Evolutionary conservation across 37 sponge, comb jelly and placozoan genomes (phyloP), one percentile per base, ranked within the genome.

Genomic region (Beroe ovata): DNA sequence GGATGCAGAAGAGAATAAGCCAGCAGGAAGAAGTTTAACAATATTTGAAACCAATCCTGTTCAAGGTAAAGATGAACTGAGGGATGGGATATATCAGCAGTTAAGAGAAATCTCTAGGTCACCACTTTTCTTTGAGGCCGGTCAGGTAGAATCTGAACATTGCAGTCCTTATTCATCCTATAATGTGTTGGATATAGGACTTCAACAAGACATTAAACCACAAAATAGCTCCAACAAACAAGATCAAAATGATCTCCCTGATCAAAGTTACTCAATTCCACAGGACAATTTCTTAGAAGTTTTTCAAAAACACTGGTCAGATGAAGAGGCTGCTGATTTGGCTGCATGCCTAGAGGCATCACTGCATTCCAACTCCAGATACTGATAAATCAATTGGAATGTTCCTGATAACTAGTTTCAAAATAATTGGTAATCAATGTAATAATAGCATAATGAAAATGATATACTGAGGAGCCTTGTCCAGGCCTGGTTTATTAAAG

Each of bases 71-170:
- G 63, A 25, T 62, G 23, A 20, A 25, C 8, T 20, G 4, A 62
- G 4, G n/a, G n/a, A n/a, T n/a, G n/a, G n/a, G n/a, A n/a, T n/a
- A n/a, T n/a, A n/a, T n/a, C n/a, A n/a, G n/a, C n/a, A n/a, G n/a
- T n/a, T n/a, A n/a, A n/a, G 84, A 25, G 84, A 77, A 8, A 77
- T 77, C 21, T 38, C 84, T n/a, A 77, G 41, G 25, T 77, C 84
- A 21, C 84, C 84, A 4, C 84, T 77, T 23, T 54, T 42, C 21
- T 77, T 77, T 41, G 47, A 37, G 25, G 47, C 16, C 4, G 84
- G 33, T 1, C 2, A 8, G 22, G 28, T 0, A 8, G 47, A 41
- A 3, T n/a, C 54, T 21, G 47, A 39, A n/a, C 54, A 4, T 62
- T 6, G 19, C 21, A 16, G 8, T 25, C 4, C 8, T 62, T 14